Base-by-base conservation (phyloP, 1,140 invertebrate species). In the Charaxes varanes region DNA sequence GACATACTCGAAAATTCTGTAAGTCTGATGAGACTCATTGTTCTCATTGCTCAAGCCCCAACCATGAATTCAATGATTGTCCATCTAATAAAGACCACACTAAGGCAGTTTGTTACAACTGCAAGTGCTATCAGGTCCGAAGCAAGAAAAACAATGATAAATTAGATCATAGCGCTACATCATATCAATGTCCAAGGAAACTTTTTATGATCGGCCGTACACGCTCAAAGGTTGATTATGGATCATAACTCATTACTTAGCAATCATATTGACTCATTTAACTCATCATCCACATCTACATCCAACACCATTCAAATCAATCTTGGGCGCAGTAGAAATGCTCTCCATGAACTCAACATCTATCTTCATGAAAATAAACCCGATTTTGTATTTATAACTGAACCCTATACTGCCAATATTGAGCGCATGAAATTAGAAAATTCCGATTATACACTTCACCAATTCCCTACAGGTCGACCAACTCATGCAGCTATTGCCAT, bases 171-270 rank as follows among this genome's bases (percentile, higher is more conserved):
- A 26, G 11, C 0, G 36, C 42, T 6, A 52, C 36, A 1, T 52
- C 51, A 4, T 13, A 32, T 7, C 44, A 1, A 13, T 48, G 44
- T 10, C 28, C 42, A 6, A 31, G 38, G 2, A 36, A 21, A 12
- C 2, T 14, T 0, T 10, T 21, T 12, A 44, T 48, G 30, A 32
- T n/a, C n/a, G n/a, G n/a, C n/a, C 10, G n/a, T 7, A 37, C n/a
- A 33, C 14, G 7, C n/a, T n/a, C n/a, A n/a, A n/a, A 31, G 7
- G 33, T 31, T 2, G 47, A 51, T 12, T 48, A 57, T 46, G 41
- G 46, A 17, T 37, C 6, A 3, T 21, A 41, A 30, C 4, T 3
- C 13, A 19, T 12, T 30, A n/a, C n/a, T n/a, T n/a, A n/a, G n/a
- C n/a, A n/a, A n/a, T n/a, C n/a, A n/a, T n/a, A n/a, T n/a, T n/a